phyloP scores from a whole-genome alignment of 2,888 invertebrate genomes.

The Parnassius smintheus region DNA sequence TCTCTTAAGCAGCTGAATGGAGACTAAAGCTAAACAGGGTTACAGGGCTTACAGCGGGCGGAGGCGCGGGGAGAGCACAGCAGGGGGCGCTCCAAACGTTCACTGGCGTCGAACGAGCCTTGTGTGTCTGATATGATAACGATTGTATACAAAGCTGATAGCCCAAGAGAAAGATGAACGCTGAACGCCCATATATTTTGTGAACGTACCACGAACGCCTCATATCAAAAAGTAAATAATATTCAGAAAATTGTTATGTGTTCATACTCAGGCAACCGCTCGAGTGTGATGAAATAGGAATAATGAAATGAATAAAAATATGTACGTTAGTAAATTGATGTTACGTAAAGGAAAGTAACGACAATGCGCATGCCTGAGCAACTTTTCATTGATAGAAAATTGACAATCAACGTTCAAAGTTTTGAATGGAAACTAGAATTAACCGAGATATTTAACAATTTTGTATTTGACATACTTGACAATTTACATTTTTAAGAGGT shows the following conservation, averaged over 20 bases:
- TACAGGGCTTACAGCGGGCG: conserved; percentile 32
- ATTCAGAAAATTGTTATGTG: conserved; percentile 18
- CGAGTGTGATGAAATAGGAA: background rate
- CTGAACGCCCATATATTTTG: conserved; percentile 41
- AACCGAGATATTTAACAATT: too few species aligned
- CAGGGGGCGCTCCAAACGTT: conserved; percentile 51
- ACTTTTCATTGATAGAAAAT: conserved; percentile 9
- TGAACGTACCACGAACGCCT: conserved; percentile 15
- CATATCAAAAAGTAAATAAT: conserved; percentile 21
- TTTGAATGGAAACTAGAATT: background rate
- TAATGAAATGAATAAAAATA: conserved; percentile 1
- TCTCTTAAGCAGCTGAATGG: conserved; percentile 45
- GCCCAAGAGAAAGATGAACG: conserved; percentile 44
- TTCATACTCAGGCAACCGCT: conserved; percentile 12
- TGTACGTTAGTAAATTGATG: background rate
- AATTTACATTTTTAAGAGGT: too few species aligned
- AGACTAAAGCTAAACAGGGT: conserved; percentile 59
- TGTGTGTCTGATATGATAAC: conserved; percentile 72
- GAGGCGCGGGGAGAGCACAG: conserved; percentile 51
- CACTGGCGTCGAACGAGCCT: conserved; percentile 60
- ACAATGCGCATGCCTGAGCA: conserved; percentile 17
- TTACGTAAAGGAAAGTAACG: background rate
- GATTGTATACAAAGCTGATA: conserved; percentile 66
- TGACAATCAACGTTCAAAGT: background rate
- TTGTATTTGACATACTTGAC: too few species aligned